Evolutionary conservation across 2,113 vertebrate species (phyloP).

Genomic region (Channa argus): DNA sequence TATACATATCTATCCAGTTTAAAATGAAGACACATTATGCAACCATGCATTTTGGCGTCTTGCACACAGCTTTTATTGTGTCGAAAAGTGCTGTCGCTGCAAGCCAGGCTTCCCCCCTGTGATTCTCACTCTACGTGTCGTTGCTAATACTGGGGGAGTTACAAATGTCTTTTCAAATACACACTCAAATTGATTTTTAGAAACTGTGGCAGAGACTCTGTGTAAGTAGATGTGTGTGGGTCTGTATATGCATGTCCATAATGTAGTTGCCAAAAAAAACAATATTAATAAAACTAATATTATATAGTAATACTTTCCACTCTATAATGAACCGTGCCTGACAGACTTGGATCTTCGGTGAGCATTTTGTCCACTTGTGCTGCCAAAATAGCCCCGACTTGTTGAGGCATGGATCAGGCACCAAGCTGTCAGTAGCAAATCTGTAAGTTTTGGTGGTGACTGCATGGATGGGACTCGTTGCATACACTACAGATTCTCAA

Average conservation of each 20-base stretch:
- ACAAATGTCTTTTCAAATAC: constrained; percentile 35
- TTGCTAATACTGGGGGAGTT: constrained; percentile 33
- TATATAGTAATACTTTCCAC: no score
- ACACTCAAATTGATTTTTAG: constrained; percentile 2
- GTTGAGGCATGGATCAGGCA: no score
- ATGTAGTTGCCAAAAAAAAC: no score
- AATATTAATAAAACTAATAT: no score
- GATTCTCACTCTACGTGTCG: constrained; percentile 39
- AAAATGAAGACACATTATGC: constrained; percentile 54
- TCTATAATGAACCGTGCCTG: no score
- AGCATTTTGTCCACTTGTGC: no score
- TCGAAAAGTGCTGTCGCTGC: constrained; percentile 61
- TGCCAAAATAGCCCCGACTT: no score
- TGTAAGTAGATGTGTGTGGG: background rate
- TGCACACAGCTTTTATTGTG: constrained; percentile 47
- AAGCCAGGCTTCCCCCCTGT: constrained; percentile 32
- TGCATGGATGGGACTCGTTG: no score
- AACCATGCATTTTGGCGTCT: constrained; percentile 43
- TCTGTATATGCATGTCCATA: background rate
- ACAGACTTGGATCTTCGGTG: no score
- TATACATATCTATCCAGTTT: constrained; percentile 31
- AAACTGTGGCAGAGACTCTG: background rate
- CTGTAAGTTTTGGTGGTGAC: no score
- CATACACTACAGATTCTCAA: no score
- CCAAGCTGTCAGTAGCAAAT: no score